phyloP scores from a whole-genome alignment of 1,140 invertebrate species.

The Drosophila mayri region DNA sequence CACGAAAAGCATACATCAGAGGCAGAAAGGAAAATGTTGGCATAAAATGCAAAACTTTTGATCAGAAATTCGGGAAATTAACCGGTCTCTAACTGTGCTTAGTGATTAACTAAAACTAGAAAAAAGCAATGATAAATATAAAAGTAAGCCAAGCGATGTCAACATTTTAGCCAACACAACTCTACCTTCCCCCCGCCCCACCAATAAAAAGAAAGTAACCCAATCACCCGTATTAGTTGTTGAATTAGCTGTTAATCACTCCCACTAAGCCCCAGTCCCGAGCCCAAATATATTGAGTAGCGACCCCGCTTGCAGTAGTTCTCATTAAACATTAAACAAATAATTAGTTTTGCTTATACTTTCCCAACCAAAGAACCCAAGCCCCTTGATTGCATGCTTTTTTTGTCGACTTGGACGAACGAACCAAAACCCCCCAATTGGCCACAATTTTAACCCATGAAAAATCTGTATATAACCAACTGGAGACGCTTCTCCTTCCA shows the following conservation, averaged over 20 bases:
- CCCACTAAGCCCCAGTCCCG: slow-evolving; percentile 7
- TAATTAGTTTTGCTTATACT: slow-evolving; percentile 76
- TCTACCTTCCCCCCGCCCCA: slow-evolving; percentile 27
- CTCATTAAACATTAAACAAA: slow-evolving; percentile 66
- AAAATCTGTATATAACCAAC: slow-evolving; percentile 44
- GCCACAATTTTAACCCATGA: slow-evolving; percentile 16
- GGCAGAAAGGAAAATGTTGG: slow-evolving; percentile 77
- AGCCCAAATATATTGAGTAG: slow-evolving; percentile 51
- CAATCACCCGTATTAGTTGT: slow-evolving; percentile 63
- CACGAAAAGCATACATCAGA: slow-evolving; percentile 25
- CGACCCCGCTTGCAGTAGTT: slow-evolving; percentile 51
- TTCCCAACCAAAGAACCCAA: slow-evolving; percentile 47
- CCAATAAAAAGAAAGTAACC: neutral
- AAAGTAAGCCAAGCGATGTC: slow-evolving; percentile 81
- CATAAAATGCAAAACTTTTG: slow-evolving; percentile 80
- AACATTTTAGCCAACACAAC: slow-evolving; percentile 83
- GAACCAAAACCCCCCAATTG: slow-evolving; percentile 43
- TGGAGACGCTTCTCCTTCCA: slow-evolving; percentile 28
- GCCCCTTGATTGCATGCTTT: slow-evolving; percentile 52
- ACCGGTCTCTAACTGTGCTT: slow-evolving; percentile 11
- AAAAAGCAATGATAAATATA: slow-evolving; percentile 5
- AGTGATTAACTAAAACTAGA: slow-evolving; percentile 18
- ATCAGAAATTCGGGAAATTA: slow-evolving; percentile 56
- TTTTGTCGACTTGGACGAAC: slow-evolving; percentile 6
- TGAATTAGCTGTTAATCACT: slow-evolving; percentile 44